Percentiles rank a stretch among this genome's conserved stretches.
phyloP scores from a whole-genome alignment of 2,113 vertebrate species.

The Tenebrosternarchus preto region DNA sequence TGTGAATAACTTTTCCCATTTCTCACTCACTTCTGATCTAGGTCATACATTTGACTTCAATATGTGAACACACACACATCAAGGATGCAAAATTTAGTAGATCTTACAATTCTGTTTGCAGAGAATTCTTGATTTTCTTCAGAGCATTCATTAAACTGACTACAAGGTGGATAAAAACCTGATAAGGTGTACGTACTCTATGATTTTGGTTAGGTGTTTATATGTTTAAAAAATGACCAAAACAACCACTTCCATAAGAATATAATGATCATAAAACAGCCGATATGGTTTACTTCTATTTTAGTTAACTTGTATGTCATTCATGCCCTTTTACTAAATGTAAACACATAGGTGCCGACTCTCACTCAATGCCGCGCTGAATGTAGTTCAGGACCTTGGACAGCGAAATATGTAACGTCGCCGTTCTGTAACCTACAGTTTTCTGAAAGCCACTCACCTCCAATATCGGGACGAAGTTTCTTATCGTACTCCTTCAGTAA shows the following conservation, averaged over 20 bases:
- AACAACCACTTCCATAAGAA: no score
- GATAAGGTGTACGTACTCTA: no score
- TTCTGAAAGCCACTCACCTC: constrained; percentile 77
- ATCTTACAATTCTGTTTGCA: constrained; percentile 10
- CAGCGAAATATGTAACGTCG: constrained; percentile 2
- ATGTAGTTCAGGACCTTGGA: constrained; percentile 34
- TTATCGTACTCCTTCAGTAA: constrained; percentile 92
- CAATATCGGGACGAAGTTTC: constrained; percentile 93
- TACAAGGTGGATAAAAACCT: neutral
- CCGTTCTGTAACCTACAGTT: no score
- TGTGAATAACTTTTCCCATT: neutral
- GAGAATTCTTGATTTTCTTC: neutral
- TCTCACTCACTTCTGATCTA: constrained; percentile 25
- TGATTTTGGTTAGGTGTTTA: no score
- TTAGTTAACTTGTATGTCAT: no score
- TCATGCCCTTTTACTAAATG: neutral
- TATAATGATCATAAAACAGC: no score
- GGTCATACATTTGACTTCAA: constrained; percentile 21
- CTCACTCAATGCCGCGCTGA: neutral
- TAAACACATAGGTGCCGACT: neutral
- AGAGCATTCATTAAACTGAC: neutral
- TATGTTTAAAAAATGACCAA: no score
- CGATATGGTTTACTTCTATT: no score
- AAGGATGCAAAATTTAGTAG: neutral
- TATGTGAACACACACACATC: neutral